Percentiles rank a stretch among this genome's conserved stretches.
phyloP scores from a whole-genome alignment of 92 coral and sea anemone genomes.

The Umimayanthus chanpuru region DNA sequence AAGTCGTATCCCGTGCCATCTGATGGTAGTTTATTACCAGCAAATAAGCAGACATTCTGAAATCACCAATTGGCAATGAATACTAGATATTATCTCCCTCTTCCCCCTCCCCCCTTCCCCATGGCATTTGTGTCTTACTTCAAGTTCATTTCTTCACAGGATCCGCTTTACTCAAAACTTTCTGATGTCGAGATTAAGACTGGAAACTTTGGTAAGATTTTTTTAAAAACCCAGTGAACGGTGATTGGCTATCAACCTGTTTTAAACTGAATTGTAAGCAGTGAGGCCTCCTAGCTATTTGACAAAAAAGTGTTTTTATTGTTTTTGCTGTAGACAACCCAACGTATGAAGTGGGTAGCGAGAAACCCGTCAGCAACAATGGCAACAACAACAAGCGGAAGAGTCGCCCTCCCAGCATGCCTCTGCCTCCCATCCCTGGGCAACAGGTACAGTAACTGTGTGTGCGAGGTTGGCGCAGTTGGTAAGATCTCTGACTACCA shows the following conservation, averaged over 20 bases:
- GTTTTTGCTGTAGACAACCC: constrained; percentile 4
- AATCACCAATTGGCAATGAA: too few species aligned
- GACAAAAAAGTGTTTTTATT: not conserved
- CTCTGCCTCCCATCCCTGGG: constrained; percentile 8
- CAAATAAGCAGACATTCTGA: too few species aligned
- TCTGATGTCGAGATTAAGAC: too few species aligned
- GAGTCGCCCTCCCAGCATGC: constrained; percentile 9
- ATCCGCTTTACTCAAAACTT: constrained; percentile 12
- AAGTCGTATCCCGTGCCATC: too few species aligned
- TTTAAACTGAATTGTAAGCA: not conserved
- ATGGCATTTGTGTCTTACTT: not conserved
- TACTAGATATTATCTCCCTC: too few species aligned
- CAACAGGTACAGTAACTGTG: constrained; percentile 1
- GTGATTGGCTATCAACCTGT: not conserved
- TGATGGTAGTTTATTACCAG: too few species aligned
- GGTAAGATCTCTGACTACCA: too few species aligned
- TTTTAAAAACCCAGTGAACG: not conserved
- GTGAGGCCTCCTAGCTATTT: not conserved
- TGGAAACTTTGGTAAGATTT: constrained; percentile 11
- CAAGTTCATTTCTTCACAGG: not conserved
- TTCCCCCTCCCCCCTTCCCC: too few species aligned
- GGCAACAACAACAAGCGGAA: not conserved
- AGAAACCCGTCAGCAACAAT: not conserved
- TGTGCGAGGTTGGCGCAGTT: too few species aligned
- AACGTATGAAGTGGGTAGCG: constrained; percentile 4